These are phyloP conservation scores for Mantis religiosa DNA, from an alignment of 2,888 invertebrate genomes.

Conservation along the genomic window DNA sequence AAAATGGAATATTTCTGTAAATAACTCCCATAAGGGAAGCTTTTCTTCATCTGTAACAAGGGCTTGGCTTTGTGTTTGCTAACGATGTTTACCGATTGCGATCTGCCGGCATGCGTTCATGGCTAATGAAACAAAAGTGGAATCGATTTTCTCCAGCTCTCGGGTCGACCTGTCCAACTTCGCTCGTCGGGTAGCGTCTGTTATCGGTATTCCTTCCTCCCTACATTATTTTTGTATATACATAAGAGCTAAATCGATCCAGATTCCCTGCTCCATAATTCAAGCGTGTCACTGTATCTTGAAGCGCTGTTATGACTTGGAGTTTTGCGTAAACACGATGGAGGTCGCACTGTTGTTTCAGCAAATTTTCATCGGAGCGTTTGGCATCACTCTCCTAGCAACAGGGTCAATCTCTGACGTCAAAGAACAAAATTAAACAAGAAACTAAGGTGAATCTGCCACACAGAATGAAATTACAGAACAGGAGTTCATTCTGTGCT, in stretches of 20 bases:
- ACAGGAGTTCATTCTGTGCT: too few species aligned
- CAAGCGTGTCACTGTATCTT: background rate
- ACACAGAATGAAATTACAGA: too few species aligned
- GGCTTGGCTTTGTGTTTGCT: background rate
- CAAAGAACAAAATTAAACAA: too few species aligned
- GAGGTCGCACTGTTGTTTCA: background rate
- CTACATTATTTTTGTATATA: background rate
- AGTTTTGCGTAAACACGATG: background rate
- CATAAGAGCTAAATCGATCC: background rate
- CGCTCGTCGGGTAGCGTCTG: background rate
- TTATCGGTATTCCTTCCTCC: background rate
- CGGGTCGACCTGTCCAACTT: background rate
- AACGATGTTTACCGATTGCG: too few species aligned
- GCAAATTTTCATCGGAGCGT: too few species aligned
- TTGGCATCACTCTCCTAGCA: too few species aligned
- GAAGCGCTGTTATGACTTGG: background rate
- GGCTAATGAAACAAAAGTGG: background rate
- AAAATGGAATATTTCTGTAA: too few species aligned
- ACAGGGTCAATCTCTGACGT: too few species aligned
- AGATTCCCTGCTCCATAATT: background rate
- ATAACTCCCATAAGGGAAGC: too few species aligned
- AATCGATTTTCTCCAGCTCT: background rate
- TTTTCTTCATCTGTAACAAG: background rate
- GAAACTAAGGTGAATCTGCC: too few species aligned
- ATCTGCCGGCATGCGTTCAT: background rate